A percentile compares a stretch with the other conserved stretches of the same genome.
These are phyloP conservation scores for Antitype chi DNA, from an alignment of 2,888 invertebrate species.

Conservation along the genomic window DNA sequence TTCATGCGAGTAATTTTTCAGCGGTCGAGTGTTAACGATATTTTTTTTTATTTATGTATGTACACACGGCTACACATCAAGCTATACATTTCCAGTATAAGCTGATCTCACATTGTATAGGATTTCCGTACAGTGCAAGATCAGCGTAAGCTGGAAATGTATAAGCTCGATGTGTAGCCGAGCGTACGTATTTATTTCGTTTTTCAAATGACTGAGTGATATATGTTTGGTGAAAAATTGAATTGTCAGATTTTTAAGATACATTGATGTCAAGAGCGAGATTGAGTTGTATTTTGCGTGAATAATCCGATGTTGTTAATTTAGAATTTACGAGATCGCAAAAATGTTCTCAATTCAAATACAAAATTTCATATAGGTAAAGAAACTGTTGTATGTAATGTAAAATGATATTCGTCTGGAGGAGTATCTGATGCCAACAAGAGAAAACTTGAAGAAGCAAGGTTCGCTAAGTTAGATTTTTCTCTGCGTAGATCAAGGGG, in stretches of 20 bases:
- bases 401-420: not conserved
- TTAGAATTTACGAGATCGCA: conserved; percentile 31
- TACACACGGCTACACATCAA: too few species aligned
- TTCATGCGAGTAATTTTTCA: conserved; percentile 75
- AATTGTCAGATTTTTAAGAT: conserved; percentile 54
- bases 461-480: not conserved
- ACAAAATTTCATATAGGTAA: not conserved
- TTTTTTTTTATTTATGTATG: conserved; percentile 64
- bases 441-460: not conserved
- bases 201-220: conserved; percentile 61
- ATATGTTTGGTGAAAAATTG: conserved; percentile 64
- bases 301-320: conserved; percentile 27
- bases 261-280: conserved; percentile 47
- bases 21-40: conserved; percentile 62
- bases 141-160: too few species aligned
- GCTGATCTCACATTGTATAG: too few species aligned
- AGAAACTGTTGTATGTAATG: not conserved
- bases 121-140: too few species aligned
- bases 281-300: conserved; percentile 58
- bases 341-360: conserved; percentile 14
- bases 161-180: too few species aligned
- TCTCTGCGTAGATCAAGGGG: not conserved
- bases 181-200: conserved; percentile 48
- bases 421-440: not conserved
- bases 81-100: too few species aligned